Conservation (phyloP, 2,113 vertebrate species). For the Amphiprion ocellaris region DNA sequence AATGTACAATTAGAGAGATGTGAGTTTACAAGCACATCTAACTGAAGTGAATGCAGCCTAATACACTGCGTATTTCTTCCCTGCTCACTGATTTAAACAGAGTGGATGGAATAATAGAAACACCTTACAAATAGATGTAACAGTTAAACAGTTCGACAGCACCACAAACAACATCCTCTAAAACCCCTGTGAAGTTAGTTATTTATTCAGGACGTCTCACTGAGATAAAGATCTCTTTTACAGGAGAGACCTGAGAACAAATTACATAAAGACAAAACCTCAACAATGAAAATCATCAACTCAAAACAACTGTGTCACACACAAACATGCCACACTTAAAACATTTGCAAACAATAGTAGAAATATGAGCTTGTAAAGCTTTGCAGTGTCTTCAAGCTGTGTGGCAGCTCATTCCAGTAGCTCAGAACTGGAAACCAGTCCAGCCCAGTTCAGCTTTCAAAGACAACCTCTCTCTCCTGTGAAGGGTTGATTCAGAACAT, state of each 20-base stretch:
- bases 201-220: background rate
- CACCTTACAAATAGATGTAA: background rate
- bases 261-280: background rate
- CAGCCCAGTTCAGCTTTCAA: background rate
- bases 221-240: background rate
- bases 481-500: background rate
- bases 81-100: background rate
- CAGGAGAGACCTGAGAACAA: background rate
- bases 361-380: background rate
- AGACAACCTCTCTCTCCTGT: background rate
- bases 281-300: background rate
- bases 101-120: background rate
- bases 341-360: background rate
- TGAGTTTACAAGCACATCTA: background rate
- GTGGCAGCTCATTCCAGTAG: conserved; percentile 5
- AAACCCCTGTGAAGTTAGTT: too few species aligned
- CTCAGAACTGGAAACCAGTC: background rate
- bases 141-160: too few species aligned
- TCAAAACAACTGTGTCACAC: background rate
- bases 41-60: background rate
- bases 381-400: conserved; percentile 3
- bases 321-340: background rate
- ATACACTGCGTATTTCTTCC: background rate
- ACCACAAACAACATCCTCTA: too few species aligned
- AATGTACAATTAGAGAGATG: background rate